Evolutionary conservation across 92 coral and sea anemone genomes (phyloP), one percentile per base, ranked within the genome.

Genomic region (Desmophyllum pertusum): DNA sequence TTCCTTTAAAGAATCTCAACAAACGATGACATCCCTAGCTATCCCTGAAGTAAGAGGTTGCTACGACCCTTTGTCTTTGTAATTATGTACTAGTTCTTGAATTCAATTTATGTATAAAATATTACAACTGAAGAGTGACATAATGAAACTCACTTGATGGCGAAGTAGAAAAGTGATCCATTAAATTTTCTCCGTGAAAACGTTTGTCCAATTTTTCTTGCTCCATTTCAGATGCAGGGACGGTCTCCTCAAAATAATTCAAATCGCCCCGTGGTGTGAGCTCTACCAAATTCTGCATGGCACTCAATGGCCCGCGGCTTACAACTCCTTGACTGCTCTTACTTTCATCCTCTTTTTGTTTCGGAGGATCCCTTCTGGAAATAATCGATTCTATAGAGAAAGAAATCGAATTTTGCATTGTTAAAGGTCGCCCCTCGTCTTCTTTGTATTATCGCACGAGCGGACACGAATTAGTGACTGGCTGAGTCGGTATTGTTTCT

Each of bases 331-430:
- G 77, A 45, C 36, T n/a, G 18, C 10, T 35, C 31, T 39, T 53
- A 31, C 59, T 40, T 2, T 82, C 86, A 71, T 30, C 69, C 33
- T 73, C 36, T 35, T 41, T 82, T 82, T 82, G 88, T 79, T 69
- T 92, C 36, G 98, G 93, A 42, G 96, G 94, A 73, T 96, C 98
- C 79, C 82, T 94, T 83, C 98, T 81, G 21, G 97, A 90, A 80
- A 96, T 95, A 38, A 96, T 96, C 42, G 98, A 95, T 72, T 94
- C 99, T 33, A 96, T 96, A 29, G 98, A 96, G 57, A 94, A 94
- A 57, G 99, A 95, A 81, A 94, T 88, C 48, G 95, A 85, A 84
- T 89, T 93, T 83, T 96, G 95, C 97, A 92, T 94, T 51, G 85
- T 90, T 72, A 85, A 83, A n/a, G 48, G 86, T 80, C 83, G 83